phyloP scores from a whole-genome alignment of 2,888 invertebrate species.

The Siphonodentalium dalli region DNA sequence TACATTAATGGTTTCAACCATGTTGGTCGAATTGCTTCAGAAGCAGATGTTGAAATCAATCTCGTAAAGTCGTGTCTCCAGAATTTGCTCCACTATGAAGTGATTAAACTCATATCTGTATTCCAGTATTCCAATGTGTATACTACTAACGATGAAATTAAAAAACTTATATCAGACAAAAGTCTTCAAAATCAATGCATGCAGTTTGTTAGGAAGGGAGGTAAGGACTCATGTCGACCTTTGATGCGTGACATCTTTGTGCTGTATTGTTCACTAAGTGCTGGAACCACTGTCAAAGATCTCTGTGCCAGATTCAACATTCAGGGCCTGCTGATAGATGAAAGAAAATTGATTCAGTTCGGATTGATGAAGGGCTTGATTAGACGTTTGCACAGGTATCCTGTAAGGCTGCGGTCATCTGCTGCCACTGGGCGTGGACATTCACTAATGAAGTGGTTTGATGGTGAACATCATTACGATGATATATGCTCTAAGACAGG shows the following conservation, averaged over 20 bases:
- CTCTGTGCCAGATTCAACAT: constrained; percentile 79
- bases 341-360: constrained; percentile 81
- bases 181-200: constrained; percentile 78
- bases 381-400: constrained; percentile 77
- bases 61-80: constrained; percentile 93
- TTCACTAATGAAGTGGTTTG: constrained; percentile 71
- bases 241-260: constrained; percentile 76
- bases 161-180: constrained; percentile 74
- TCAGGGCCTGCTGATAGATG: constrained; percentile 72
- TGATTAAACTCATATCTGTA: constrained; percentile 34
- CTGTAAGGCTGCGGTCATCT: constrained; percentile 56
- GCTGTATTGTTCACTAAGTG: constrained; percentile 79
- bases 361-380: constrained; percentile 86
- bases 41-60: constrained; percentile 91
- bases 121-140: constrained; percentile 85
- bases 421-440: constrained; percentile 30
- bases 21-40: constrained; percentile 85
- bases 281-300: constrained; percentile 79
- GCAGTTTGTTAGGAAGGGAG: constrained; percentile 75
- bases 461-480: constrained; percentile 82
- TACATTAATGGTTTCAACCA: constrained; percentile 93
- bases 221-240: constrained; percentile 76
- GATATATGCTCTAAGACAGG: constrained; percentile 86
- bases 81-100: constrained; percentile 72
- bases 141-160: constrained; percentile 78